Evolutionary conservation across 2,113 vertebrate species (phyloP).

Genomic region (Ctenomys sociabilis): DNA sequence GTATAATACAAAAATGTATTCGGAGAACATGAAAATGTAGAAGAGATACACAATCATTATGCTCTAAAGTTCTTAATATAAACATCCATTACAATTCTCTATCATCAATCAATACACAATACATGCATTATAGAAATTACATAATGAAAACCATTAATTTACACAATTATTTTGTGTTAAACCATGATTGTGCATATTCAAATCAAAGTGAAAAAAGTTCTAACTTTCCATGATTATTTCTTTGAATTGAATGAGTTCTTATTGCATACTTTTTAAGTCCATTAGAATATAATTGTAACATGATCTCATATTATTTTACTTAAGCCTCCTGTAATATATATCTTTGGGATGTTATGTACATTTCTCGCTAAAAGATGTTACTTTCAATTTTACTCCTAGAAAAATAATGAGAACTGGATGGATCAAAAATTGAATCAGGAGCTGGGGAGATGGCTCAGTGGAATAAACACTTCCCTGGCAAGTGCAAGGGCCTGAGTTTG

Average conservation of each 20-base stretch:
- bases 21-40: not conserved
- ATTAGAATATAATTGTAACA: not conserved
- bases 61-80: not conserved
- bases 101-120: not conserved
- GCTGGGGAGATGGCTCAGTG: too few relatives aligned
- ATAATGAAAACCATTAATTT: not conserved
- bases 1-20: not conserved
- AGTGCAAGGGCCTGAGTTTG: too few relatives aligned
- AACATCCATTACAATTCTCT: not conserved
- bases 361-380: not conserved
- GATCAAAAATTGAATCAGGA: not conserved
- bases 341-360: not conserved
- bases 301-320: not conserved
- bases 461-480: too few relatives aligned
- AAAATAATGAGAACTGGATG: constrained; percentile 1
- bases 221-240: not conserved
- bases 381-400: constrained; percentile 39
- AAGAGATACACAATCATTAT: not conserved
- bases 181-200: not conserved
- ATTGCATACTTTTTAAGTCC: not conserved
- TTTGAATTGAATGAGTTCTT: not conserved
- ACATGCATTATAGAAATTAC: not conserved
- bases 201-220: not conserved
- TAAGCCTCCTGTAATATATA: not conserved
- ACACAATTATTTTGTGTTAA: not conserved